Base-by-base conservation (phyloP, 2,797 vertebrate genomes). In the Rhabdophis nuchalis region DNA sequence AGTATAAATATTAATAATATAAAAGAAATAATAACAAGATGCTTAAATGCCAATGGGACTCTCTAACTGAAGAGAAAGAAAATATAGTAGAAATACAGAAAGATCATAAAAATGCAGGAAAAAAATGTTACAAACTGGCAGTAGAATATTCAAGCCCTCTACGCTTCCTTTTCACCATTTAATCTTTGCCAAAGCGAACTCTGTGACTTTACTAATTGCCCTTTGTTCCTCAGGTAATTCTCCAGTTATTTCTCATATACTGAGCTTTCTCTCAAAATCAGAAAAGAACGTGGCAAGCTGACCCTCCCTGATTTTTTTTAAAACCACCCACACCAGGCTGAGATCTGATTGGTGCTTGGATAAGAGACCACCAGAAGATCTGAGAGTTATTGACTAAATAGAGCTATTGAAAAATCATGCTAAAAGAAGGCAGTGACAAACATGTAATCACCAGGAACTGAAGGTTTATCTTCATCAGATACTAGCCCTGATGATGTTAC, bases 41-140 rank as follows among this genome's bases (percentile, higher is more conserved):
- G 53, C 57, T 93, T 88, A 92, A 60, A 88, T 96, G 91, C 93
- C 94, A 93, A 29, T 91, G 92, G 95, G 88, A 93, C 50, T 41
- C 46, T 25, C 0, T 91, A n/a, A 93, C 9, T 77, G 0, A 88
- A 87, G 20, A 92, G 32, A 52, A 77, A 92, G 18, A 61, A 91
- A 29, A n/a, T 23, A 86, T 58, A 54, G 89, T 93, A 92, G 93
- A 88, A 94, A 87, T 58, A 77, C 10, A 90, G 85, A 94, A 56
- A 5, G 4, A 89, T 3, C 54, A 41, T 46, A 89, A 61, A 85
- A 88, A 86, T 88, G 52, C 86, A 13, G 13, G 11, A 5, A 36
- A 82, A 29, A 58, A 60, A 56, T 11, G 29, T 87, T 87, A 87
- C 8, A 46, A 46, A 46, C 9, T 57, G 32, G n/a, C 14, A 87